Evolutionary conservation across 37 sponge, comb jelly and placozoan species (phyloP).

Genomic region (Axinella damicornis): DNA sequence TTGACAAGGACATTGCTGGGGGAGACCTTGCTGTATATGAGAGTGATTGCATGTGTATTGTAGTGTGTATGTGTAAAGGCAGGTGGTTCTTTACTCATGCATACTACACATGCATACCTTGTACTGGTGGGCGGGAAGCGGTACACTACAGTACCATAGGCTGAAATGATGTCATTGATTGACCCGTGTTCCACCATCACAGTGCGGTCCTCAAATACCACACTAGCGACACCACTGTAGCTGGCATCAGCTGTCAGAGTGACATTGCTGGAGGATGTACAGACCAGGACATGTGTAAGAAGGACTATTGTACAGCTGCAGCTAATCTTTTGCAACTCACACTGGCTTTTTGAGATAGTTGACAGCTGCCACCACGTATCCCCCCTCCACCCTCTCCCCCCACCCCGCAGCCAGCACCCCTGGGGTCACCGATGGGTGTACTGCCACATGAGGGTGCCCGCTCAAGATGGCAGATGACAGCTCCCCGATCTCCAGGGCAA

Average conservation of each 20-base stretch:
- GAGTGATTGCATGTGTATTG: not conserved
- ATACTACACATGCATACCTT: too few relatives aligned
- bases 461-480: slow-evolving; percentile 23
- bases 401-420: not conserved
- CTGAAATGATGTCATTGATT: not conserved
- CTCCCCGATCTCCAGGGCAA: slow-evolving; percentile 25
- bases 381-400: not conserved
- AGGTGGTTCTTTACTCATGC: too few relatives aligned
- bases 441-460: slow-evolving; percentile 4
- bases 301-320: too few relatives aligned
- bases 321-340: not conserved
- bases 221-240: too few relatives aligned
- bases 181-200: too few relatives aligned
- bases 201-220: too few relatives aligned
- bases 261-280: too few relatives aligned
- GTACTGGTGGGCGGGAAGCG: slow-evolving; percentile 11
- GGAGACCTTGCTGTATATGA: not conserved
- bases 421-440: slow-evolving; percentile 1
- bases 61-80: too few relatives aligned
- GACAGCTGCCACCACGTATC: not conserved
- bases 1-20: slow-evolving; percentile 10
- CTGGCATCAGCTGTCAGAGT: too few relatives aligned
- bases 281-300: too few relatives aligned
- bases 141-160: slow-evolving; percentile 1
- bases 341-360: not conserved